Percentiles rank a stretch among this genome's conserved stretches.
These are phyloP conservation scores for Xylota sylvarum DNA, from an alignment of 2,888 invertebrate genomes.

Conservation along the genomic window DNA sequence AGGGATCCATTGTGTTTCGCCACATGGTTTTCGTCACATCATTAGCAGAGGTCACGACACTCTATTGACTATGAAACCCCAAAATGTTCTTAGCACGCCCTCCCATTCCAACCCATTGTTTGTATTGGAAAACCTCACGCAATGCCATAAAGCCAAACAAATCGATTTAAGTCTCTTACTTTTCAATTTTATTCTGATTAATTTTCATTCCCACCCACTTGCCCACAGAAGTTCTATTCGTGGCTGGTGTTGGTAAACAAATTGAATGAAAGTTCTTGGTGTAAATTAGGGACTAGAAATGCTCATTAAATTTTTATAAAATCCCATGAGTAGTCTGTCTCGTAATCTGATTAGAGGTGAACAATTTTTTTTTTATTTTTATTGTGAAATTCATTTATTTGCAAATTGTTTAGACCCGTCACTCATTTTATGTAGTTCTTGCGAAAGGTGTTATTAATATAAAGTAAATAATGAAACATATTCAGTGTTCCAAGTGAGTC, in stretches of 20 bases:
- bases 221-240: no score
- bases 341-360: conserved; percentile 15
- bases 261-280: conserved; percentile 3
- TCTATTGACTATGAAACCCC: neutral
- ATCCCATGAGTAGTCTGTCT: conserved; percentile 14
- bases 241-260: neutral
- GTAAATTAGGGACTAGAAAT: conserved; percentile 20
- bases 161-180: neutral
- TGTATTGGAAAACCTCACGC: conserved; percentile 3
- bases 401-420: neutral
- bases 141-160: neutral
- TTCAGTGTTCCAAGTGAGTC: neutral
- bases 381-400: conserved; percentile 3
- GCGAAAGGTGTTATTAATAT: conserved; percentile 15
- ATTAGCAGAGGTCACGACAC: conserved; percentile 4
- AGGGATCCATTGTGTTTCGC: neutral
- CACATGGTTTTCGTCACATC: neutral
- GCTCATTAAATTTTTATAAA: conserved; percentile 18
- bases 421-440: neutral
- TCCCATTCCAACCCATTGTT: neutral
- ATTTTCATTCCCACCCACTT: neutral
- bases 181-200: neutral
- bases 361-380: conserved; percentile 3
- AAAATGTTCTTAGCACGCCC: conserved; percentile 3
- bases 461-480: no score